phyloP scores from a whole-genome alignment of 2,797 vertebrate species.

The Galagoides demidoff region DNA sequence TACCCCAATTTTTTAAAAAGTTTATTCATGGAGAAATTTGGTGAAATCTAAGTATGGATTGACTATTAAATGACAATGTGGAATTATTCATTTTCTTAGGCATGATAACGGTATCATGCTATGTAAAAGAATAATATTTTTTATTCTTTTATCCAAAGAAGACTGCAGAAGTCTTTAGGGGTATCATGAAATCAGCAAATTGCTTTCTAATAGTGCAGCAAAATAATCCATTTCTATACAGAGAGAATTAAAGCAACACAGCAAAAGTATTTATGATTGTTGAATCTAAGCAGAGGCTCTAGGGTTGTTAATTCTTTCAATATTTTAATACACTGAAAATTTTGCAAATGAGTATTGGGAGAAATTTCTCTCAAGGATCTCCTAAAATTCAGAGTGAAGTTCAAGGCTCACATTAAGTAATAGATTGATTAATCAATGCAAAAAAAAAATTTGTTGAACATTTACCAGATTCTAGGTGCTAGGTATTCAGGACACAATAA shows the following conservation, averaged over 20 bases:
- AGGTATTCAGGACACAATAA: not conserved
- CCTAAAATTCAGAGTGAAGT: constrained; percentile 30
- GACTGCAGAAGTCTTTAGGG: not conserved
- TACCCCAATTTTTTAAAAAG: not conserved
- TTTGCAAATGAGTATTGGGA: not conserved
- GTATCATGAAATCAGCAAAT: not conserved
- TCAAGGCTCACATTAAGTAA: constrained; percentile 7
- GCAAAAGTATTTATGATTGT: not conserved
- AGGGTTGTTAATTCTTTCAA: not conserved
- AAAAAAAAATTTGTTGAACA: not conserved
- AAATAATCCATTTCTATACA: not conserved
- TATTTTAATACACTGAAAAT: not conserved
- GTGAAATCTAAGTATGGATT: constrained; percentile 31
- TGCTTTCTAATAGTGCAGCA: constrained; percentile 11
- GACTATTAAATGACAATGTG: not conserved
- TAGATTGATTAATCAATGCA: not conserved
- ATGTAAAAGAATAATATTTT: not conserved
- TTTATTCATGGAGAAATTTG: not conserved
- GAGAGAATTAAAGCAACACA: not conserved
- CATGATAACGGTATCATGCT: not conserved
- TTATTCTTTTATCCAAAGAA: constrained; percentile 31
- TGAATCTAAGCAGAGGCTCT: not conserved
- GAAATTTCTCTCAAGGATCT: not conserved
- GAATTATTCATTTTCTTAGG: constrained; percentile 47
- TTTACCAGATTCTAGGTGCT: not conserved